phyloP scores from a whole-genome alignment of 2,797 vertebrate species.

The Bovichtus variegatus region DNA sequence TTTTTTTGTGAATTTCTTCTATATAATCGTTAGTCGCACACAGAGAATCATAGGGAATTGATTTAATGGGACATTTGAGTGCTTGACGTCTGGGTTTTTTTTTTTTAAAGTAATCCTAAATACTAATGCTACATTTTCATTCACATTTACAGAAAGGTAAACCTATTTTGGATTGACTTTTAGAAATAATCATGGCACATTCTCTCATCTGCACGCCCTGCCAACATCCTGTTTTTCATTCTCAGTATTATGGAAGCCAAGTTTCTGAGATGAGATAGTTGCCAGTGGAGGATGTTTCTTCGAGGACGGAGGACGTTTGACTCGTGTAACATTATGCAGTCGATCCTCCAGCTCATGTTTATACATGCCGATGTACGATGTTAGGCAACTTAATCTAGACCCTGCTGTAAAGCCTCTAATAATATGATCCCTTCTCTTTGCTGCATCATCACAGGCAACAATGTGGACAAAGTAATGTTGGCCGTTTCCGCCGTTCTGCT shows the following conservation, averaged over 20 bases:
- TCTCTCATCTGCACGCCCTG: neutral
- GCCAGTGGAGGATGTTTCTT: neutral
- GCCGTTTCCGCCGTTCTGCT: constrained; percentile 33
- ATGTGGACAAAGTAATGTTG: constrained; percentile 13
- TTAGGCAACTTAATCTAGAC: constrained; percentile 21
- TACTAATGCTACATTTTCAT: neutral
- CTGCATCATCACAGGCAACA: constrained; percentile 20
- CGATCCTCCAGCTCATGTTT: neutral
- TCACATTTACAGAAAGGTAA: neutral
- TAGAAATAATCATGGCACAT: neutral
- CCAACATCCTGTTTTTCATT: constrained; percentile 7
- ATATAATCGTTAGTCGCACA: neutral
- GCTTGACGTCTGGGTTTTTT: no score
- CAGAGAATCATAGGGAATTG: neutral
- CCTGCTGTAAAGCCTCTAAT: neutral
- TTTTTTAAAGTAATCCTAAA: no score
- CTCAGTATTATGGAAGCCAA: neutral
- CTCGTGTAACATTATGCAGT: neutral
- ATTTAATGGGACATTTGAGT: neutral
- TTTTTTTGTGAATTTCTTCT: neutral
- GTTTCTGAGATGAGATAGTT: neutral
- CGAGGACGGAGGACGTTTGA: neutral
- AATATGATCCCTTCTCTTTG: constrained; percentile 21
- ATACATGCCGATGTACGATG: neutral
- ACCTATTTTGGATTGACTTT: neutral